Evolutionary conservation across 2,797 vertebrate genomes (phyloP), one percentile per base, ranked within the genome.

Genomic region (Poecile montanus): DNA sequence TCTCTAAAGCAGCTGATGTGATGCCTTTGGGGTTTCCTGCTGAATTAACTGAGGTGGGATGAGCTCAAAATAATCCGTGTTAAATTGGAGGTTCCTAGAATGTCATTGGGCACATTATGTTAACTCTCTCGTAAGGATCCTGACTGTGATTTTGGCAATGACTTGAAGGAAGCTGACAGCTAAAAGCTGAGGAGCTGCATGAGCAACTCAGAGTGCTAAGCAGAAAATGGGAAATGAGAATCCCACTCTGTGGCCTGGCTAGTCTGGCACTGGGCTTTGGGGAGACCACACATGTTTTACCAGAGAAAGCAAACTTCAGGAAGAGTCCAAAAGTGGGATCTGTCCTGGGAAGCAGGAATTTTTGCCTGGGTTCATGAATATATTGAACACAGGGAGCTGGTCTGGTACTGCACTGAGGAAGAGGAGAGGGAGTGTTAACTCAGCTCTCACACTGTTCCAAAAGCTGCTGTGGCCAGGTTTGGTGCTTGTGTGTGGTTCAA

Each of bases 81-180:
- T 53, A 65, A 78, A 45, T 3, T 42, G 30, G 18, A 23, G 34
- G 8, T 40, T 71, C n/a, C n/a, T 47, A 12, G 36, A 48, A 32
- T 7, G 0, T 51, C 70, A 10, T 0, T 67, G 6, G 11, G 34
- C 22, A 25, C 0, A 0, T 36, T 26, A 8, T 12, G 15, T 62
- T 50, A 65, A n/a, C 1, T 4, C 20, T 34, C 53, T 85, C 0
- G 0, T 47, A 22, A 60, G 36, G 44, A 34, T 65, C 36, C 16
- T 58, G 4, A 32, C 3, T 4, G 42, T 50, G 34, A 7, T 58
- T 85, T 78, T 76, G 50, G 51, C 25, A 42, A 6, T 58, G 47
- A 36, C 27, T 38, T 61, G 56, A 44, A 62, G n/a, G 53, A 76
- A 54, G 29, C 58, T 66, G 48, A 51, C 45, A 58, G 56, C 51